A percentile compares a stretch with the other conserved stretches of the same genome.
Conservation (phyloP, 2,113 vertebrate genomes). For the Phyllopteryx taeniolatus region DNA sequence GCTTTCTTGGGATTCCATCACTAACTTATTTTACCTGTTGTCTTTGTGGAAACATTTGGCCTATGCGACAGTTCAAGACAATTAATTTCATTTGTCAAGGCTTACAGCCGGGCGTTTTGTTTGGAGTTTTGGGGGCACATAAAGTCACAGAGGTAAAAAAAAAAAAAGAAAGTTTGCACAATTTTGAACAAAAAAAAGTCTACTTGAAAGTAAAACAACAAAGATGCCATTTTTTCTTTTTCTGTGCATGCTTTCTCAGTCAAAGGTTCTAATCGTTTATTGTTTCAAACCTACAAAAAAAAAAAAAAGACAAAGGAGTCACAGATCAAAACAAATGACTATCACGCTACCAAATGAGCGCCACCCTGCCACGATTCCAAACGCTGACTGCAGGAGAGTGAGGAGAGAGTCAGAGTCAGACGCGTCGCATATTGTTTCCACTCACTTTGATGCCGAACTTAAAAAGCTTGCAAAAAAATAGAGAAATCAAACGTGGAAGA, state of each 20-base stretch:
- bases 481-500: conserved; percentile 82
- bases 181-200: conserved; percentile 51
- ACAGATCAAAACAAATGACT: conserved; percentile 78
- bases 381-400: conserved; percentile 64
- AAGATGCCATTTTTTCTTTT: conserved; percentile 68
- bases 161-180: conserved; percentile 39
- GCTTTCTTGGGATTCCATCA: conserved; percentile 57
- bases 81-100: conserved; percentile 44
- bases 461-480: conserved; percentile 71
- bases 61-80: conserved; percentile 49
- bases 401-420: conserved; percentile 65
- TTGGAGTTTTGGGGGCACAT: conserved; percentile 58
- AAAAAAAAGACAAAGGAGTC: conserved; percentile 69
- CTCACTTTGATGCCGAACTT: conserved; percentile 83
- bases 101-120: conserved; percentile 38
- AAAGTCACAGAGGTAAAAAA: conserved; percentile 49
- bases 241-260: conserved; percentile 58
- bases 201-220: conserved; percentile 67
- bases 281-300: conserved; percentile 66
- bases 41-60: conserved; percentile 32
- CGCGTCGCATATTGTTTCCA: conserved; percentile 71
- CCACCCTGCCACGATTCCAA: conserved; percentile 68
- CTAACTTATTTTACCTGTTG: conserved; percentile 49
- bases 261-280: conserved; percentile 74
- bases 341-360: conserved; percentile 74